Conservation (phyloP, 2,113 vertebrate species). For the Mustelus asterias region DNA sequence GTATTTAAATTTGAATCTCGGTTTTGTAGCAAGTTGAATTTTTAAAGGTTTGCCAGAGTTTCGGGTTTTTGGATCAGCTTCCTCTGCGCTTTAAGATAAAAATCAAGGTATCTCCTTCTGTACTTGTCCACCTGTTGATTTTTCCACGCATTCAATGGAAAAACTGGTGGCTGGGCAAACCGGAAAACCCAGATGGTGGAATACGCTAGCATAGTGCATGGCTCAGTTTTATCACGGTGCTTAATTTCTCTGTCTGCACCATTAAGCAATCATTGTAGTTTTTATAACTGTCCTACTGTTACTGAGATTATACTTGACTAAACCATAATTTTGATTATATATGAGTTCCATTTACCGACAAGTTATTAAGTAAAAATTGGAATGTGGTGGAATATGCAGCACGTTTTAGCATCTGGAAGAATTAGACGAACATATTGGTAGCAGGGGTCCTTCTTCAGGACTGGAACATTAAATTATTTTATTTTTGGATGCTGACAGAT, state of each 20-base stretch:
- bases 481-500: neutral
- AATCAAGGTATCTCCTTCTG: neutral
- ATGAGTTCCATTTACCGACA: neutral
- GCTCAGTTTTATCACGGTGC: neutral
- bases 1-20: neutral
- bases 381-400: neutral
- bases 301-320: neutral
- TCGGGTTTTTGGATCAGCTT: neutral
- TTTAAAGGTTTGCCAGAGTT: neutral
- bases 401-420: neutral
- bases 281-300: constrained; percentile 6
- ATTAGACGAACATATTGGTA: neutral
- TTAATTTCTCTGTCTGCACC: neutral
- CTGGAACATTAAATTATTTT: neutral
- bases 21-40: neutral
- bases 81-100: neutral
- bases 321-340: neutral
- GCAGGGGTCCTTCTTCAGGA: neutral
- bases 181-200: neutral
- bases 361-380: neutral
- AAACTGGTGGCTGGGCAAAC: neutral
- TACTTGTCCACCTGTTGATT: neutral
- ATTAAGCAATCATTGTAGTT: neutral
- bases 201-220: neutral
- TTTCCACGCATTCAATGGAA: neutral